phyloP scores from a whole-genome alignment of 2,797 vertebrate genomes.

The Rallus crepitans region DNA sequence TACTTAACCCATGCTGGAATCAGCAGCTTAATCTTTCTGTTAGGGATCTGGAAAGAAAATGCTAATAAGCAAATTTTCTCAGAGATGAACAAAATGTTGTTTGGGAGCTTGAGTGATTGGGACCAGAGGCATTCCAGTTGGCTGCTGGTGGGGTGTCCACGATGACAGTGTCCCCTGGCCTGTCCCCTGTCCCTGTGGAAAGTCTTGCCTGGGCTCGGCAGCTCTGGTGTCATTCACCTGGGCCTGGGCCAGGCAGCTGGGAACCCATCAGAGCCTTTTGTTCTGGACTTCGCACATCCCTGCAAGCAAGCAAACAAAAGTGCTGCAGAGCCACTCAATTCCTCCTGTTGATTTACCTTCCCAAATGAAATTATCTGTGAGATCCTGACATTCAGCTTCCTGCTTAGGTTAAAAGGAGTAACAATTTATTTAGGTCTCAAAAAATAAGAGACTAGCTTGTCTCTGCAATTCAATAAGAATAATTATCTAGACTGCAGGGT shows the following conservation, averaged over 20 bases:
- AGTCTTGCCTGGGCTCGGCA: background rate
- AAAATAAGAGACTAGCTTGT: slow-evolving; percentile 38
- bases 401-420: slow-evolving; percentile 39
- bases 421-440: slow-evolving; percentile 55
- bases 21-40: background rate
- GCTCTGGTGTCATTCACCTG: background rate
- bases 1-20: background rate
- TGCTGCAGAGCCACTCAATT: background rate
- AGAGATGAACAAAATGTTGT: background rate
- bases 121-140: background rate
- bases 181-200: background rate
- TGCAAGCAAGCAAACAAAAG: background rate
- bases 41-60: background rate
- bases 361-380: slow-evolving; percentile 42
- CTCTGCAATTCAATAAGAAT: slow-evolving; percentile 45
- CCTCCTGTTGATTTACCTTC: slow-evolving; percentile 26
- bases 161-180: background rate
- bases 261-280: background rate
- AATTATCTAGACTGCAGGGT: slow-evolving; percentile 63
- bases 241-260: background rate
- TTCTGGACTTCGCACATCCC: background rate
- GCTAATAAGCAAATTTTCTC: background rate
- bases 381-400: slow-evolving; percentile 42
- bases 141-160: background rate
- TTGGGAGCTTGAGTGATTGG: background rate